Conservation (phyloP, 2,113 vertebrate species). For the Anhinga rufa region DNA sequence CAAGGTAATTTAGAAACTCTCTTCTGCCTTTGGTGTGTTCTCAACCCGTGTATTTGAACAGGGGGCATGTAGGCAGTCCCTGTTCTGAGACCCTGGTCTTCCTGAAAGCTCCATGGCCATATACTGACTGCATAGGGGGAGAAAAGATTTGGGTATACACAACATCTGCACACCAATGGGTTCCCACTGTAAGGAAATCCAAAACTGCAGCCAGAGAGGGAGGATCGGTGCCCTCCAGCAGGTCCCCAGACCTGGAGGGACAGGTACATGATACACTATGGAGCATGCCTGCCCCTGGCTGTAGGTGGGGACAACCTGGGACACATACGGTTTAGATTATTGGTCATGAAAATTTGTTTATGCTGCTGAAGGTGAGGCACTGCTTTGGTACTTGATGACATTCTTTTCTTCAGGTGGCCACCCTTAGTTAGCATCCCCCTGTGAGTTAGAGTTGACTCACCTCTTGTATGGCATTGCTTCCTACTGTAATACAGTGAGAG, state of each 20-base stretch:
- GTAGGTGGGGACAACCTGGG: neutral
- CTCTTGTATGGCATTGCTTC: neutral
- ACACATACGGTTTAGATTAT: neutral
- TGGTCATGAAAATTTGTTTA: neutral
- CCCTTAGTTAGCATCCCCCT: neutral
- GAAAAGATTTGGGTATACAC: neutral
- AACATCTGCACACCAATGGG: neutral
- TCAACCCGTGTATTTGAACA: neutral
- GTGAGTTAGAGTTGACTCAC: neutral
- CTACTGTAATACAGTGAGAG: neutral
- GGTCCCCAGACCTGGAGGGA: neutral
- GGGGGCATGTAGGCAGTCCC: neutral
- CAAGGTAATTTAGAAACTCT: neutral
- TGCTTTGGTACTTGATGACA: neutral
- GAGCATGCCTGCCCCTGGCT: neutral
- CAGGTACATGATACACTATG: fast-evolving
- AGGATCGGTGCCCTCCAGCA: neutral
- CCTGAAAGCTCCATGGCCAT: neutral
- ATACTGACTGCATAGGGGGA: neutral
- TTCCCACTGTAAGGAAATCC: neutral
- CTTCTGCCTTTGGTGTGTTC: neutral
- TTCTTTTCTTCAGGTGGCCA: neutral
- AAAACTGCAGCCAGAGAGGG: neutral
- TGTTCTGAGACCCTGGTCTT: neutral
- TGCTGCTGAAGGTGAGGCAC: neutral